Evolutionary conservation across 92 coral and sea anemone species (phyloP).

Genomic region (Epizoanthus stellaris): DNA sequence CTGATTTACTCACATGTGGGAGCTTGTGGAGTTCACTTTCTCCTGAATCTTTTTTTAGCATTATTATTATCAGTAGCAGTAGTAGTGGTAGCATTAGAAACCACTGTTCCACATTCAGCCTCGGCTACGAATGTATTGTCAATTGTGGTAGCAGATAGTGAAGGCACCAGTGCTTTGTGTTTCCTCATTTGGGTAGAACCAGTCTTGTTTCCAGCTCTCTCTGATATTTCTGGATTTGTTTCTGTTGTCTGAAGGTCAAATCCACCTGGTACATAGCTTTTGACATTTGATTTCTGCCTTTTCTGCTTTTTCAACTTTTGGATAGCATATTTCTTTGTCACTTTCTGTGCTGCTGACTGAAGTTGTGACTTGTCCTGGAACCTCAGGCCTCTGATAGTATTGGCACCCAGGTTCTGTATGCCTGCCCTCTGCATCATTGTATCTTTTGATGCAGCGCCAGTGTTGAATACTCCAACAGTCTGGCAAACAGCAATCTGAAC

Average conservation of each 20-base stretch:
- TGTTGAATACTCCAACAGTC: conserved; percentile 63
- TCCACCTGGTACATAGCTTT: conserved; percentile 38
- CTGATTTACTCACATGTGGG: background rate
- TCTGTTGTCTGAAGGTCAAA: conserved; percentile 4
- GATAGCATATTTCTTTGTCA: conserved; percentile 4
- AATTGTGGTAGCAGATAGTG: background rate
- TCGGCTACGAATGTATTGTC: conserved; percentile 15
- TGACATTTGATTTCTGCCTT: background rate
- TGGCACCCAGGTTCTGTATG: conserved; percentile 16
- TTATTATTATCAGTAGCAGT: too few relatives aligned
- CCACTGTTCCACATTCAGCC: background rate
- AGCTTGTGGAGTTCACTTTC: too few relatives aligned
- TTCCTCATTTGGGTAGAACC: conserved; percentile 1
- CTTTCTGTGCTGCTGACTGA: conserved; percentile 33
- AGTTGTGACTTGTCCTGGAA: conserved; percentile 16
- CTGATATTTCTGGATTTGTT: conserved; percentile 12
- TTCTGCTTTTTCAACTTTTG: conserved; percentile 5
- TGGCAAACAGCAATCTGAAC: conserved; percentile 63
- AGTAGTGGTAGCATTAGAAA: background rate
- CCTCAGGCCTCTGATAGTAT: conserved; percentile 19
- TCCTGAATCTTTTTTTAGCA: too few relatives aligned
- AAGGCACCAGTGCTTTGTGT: background rate
- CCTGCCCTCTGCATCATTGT: conserved; percentile 30
- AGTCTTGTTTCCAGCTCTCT: background rate
- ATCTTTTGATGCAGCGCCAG: conserved; percentile 70